Percentiles rank a stretch among this genome's conserved stretches.
phyloP scores from a whole-genome alignment of 2,888 invertebrate species.

The Timandra comae region DNA sequence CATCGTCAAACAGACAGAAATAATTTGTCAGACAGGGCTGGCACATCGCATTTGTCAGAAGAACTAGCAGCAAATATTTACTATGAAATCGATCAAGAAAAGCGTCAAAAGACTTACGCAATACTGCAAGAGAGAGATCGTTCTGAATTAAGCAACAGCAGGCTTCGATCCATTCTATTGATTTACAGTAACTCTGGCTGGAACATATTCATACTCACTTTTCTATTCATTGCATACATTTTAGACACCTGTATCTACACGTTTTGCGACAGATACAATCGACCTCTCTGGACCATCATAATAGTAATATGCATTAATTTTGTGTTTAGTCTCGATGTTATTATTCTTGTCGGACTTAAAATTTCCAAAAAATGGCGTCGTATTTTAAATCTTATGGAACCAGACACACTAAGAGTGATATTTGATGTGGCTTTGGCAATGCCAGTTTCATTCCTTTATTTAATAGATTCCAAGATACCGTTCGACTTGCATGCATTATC shows the following conservation, averaged over 20 bases:
- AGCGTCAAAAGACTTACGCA: conserved; percentile 51
- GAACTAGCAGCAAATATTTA: conserved; percentile 25
- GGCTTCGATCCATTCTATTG: conserved; percentile 47
- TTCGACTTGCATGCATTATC: conserved; percentile 52
- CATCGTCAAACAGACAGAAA: conserved; percentile 33
- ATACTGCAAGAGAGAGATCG: conserved; percentile 51
- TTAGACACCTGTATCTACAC: conserved; percentile 60
- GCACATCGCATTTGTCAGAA: conserved; percentile 14
- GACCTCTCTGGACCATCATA: conserved; percentile 45
- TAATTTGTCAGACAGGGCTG: too few species aligned
- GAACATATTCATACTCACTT: conserved; percentile 52
- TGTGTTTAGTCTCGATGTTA: conserved; percentile 52
- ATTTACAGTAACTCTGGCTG: conserved; percentile 57
- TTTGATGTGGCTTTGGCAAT: conserved; percentile 53
- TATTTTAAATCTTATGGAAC: conserved; percentile 64
- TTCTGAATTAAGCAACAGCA: conserved; percentile 51
- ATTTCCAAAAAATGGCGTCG: conserved; percentile 63
- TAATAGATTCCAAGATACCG: conserved; percentile 27
- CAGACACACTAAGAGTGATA: conserved; percentile 44
- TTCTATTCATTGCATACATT: conserved; percentile 51
- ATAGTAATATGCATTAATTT: conserved; percentile 47
- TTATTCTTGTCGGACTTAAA: conserved; percentile 54
- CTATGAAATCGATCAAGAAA: conserved; percentile 36
- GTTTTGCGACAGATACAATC: conserved; percentile 36
- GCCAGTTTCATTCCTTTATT: conserved; percentile 56